These are phyloP conservation scores for Apomyelois bistriatella DNA, from an alignment of 2,888 invertebrate genomes.

Conservation along the genomic window DNA sequence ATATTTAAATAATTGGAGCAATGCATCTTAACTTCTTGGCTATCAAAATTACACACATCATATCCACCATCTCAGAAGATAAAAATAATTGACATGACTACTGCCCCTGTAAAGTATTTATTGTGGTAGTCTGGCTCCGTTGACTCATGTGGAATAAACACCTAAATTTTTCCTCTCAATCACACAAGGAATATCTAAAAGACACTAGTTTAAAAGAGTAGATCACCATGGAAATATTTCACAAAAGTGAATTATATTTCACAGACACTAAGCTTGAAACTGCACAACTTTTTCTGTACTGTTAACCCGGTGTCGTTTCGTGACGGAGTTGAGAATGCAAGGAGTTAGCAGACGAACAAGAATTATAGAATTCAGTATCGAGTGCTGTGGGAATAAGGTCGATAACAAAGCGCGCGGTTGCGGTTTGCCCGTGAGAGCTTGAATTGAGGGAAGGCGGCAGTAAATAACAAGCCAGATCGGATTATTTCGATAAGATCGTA, in stretches of 20 bases:
- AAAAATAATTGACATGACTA: conserved; percentile 64
- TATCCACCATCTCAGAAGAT: conserved; percentile 31
- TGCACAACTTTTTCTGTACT: conserved; percentile 38
- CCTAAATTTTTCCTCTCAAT: conserved; percentile 74
- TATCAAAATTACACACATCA: too few species aligned
- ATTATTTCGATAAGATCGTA: conserved; percentile 80
- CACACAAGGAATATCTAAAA: conserved; percentile 50
- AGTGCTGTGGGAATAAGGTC: conserved; percentile 49
- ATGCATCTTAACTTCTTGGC: too few species aligned
- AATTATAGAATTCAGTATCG: conserved; percentile 47
- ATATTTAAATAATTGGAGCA: too few species aligned
- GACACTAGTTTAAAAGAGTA: conserved; percentile 38
- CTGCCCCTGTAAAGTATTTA: conserved; percentile 66
- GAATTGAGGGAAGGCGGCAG: conserved; percentile 68
- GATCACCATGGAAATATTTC: conserved; percentile 31
- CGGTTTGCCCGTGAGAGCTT: conserved; percentile 48
- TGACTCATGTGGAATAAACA: conserved; percentile 69
- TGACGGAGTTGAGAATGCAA: conserved; percentile 43
- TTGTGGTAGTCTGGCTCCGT: conserved; percentile 67
- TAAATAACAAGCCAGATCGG: conserved; percentile 77
- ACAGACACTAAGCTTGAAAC: conserved; percentile 40
- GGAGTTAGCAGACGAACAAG: conserved; percentile 42
- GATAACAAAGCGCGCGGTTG: conserved; percentile 44
- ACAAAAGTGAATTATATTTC: conserved; percentile 55
- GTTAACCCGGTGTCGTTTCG: conserved; percentile 39